Evolutionary conservation across 2,888 invertebrate genomes (phyloP).

Genomic region (Cheilosia vernalis): DNA sequence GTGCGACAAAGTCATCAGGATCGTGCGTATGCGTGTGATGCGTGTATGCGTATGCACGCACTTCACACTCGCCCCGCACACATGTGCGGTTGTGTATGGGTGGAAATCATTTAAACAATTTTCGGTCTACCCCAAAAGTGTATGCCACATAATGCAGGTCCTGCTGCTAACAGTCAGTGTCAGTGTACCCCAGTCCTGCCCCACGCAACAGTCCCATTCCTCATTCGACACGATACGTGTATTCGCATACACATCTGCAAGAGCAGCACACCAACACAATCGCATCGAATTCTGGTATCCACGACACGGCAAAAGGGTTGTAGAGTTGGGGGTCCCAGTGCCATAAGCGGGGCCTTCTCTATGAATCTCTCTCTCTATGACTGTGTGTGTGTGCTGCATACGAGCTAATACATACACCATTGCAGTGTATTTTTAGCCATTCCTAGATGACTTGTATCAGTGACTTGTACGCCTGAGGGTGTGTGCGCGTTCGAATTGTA

Average conservation of each 20-base stretch:
- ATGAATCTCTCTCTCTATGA: not conserved
- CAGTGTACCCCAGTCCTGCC: constrained; percentile 59
- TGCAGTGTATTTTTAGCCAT: constrained; percentile 69
- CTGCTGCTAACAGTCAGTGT: constrained; percentile 67
- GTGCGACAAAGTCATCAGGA: constrained; percentile 71
- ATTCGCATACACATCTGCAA: constrained; percentile 3
- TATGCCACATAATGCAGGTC: constrained; percentile 75
- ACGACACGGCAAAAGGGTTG: constrained; percentile 57
- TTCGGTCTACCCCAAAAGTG: constrained; percentile 75
- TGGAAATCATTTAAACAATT: constrained; percentile 74
- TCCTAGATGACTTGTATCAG: constrained; percentile 62
- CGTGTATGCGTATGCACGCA: constrained; percentile 59
- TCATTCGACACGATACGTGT: constrained; percentile 15
- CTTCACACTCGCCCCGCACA: constrained; percentile 60
- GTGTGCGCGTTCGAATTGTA: constrained; percentile 62
- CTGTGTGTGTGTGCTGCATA: constrained; percentile 35
- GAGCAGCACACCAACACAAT: constrained; percentile 22
- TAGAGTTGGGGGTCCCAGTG: constrained; percentile 35
- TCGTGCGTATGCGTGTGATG: constrained; percentile 52
- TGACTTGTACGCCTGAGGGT: constrained; percentile 34
- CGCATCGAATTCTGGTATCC: constrained; percentile 62
- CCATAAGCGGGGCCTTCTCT: constrained; percentile 12
- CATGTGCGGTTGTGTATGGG: constrained; percentile 74
- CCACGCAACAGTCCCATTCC: constrained; percentile 56
- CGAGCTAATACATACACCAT: constrained; percentile 24